Evolutionary conservation across 2,797 vertebrate species (phyloP), one percentile per base, ranked within the genome.

Genomic region (Acridotheres tristis): DNA sequence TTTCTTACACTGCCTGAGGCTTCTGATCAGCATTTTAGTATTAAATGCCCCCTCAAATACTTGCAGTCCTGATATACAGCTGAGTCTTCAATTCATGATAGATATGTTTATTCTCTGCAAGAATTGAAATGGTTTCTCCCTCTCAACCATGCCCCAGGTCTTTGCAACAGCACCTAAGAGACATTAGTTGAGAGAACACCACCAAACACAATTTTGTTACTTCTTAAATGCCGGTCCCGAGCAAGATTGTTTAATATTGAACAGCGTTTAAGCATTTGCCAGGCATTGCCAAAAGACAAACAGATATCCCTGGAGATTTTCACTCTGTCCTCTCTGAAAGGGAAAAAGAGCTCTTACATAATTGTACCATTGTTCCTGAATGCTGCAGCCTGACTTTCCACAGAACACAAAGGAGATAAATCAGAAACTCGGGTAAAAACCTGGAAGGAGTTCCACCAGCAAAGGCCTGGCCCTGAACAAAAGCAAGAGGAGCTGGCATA

Each of bases 221-320:
- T 89, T 85, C 62, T 85, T 54, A 42, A 94, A 91, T 43, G 51
- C 38, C 7, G 7, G 53, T 72, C 66, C 73, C 91, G 90, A 88
- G 85, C 73, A 81, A 79, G 48, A 50, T 13, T 69, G 43, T 69
- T 93, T 73, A 88, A 81, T 32, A 63, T 2, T 9, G 25, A 47
- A 27, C 69, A 84, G 51, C 1, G 0, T 71, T 74, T 57, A 75
- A 92, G 90, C 82, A 78, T 88, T 88, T 75, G 50, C 58, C 69
- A 76, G n/a, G 48, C 66, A 38, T 48, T 91, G 90, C 75, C 73
- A 92, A 72, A 80, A 76, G 88, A 76, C 76, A 96, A 86, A 72
- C 76, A 93, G 30, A 45, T 12, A 76, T 51, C 83, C 36, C 85
- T 93, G 79, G 83, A 94, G 80, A 86, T 74, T 81, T 84, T 95